Base-by-base conservation (phyloP, 1,140 invertebrate genomes). In the Chionoecetes opilio region DNA sequence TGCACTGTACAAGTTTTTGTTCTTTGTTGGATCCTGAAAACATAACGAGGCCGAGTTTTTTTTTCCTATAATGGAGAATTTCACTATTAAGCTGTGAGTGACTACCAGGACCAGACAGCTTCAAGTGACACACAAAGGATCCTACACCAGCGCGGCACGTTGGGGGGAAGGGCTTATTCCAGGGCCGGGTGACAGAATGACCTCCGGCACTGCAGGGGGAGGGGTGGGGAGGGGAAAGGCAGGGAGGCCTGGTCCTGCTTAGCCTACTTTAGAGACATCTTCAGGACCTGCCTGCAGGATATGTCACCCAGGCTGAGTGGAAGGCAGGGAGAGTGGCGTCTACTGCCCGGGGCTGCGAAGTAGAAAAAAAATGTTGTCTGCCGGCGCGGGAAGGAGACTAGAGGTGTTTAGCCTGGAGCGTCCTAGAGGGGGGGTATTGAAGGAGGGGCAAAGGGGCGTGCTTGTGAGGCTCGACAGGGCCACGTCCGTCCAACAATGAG, bases 401-500 rank as follows among this genome's bases (percentile, higher is more conserved):
- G 87, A 89, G 53, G 93, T 89, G 92, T 89, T 93, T 87, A 41
- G 41, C 38, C 93, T 87, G 32, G 21, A 34, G 85, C 34, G 53
- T 32, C n/a, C 34, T 46, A 8, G 31, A 32, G 31, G 90, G 2
- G 32, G 2, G 86, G 26, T 31, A 2, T 0, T 26, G 31, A n/a
- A 41, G 38, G 86, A 87, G 86, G 26, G 38, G 29, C 29, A 53
- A 31, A 91, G 35, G 82, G 53, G 82, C 38, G 82, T 91, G 93
- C 93, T 84, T 94, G 87, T 94, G 93, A 95, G 90, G 34, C 94
- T 95, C 94, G 94, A 95, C 94, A 95, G 94, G 94, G 94, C 94
- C 94, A 95, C 94, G 94, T 95, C 94, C 94, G 94, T 95, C 94
- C 90, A 95, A 95, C 94, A 95, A 95, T 95, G 94, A 95, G 88